These are phyloP conservation scores for Meriones psammophilus DNA, from an alignment of 2,797 vertebrate species.

Conservation along the genomic window DNA sequence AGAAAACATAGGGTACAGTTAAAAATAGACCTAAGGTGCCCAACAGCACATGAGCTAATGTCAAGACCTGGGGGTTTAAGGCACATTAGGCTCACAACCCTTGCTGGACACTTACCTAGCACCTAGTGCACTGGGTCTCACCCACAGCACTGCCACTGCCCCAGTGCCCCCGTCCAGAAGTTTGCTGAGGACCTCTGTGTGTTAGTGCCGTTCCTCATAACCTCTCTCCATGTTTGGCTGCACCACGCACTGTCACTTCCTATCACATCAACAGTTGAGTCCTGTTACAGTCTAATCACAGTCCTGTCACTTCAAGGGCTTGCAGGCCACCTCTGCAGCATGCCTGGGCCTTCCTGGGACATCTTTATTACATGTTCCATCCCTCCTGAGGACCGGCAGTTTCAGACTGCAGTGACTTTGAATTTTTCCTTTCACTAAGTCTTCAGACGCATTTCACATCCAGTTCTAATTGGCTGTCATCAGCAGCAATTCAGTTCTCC, in stretches of 20 bases:
- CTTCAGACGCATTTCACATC: constrained; percentile 73
- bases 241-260: constrained; percentile 51
- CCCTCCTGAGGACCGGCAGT: constrained; percentile 62
- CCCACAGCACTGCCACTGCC: neutral
- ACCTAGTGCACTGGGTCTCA: neutral
- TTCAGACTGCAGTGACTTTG: constrained; percentile 68
- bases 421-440: constrained; percentile 75
- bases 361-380: constrained; percentile 66
- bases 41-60: neutral
- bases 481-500: neutral
- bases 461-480: constrained; percentile 68
- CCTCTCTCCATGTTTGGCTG: constrained; percentile 15
- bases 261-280: constrained; percentile 70
- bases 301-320: constrained; percentile 70
- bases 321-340: constrained; percentile 62
- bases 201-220: constrained; percentile 16
- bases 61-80: constrained; percentile 46
- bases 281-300: constrained; percentile 54
- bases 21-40: constrained; percentile 25
- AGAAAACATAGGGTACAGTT: constrained; percentile 43
- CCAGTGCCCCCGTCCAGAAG: neutral
- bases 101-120: neutral
- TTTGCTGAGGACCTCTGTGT: constrained; percentile 56
- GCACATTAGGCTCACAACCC: neutral
- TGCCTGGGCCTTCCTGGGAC: constrained; percentile 68